Evolutionary conservation across 2,888 invertebrate genomes (phyloP).

Genomic region (Philaethria dido): DNA sequence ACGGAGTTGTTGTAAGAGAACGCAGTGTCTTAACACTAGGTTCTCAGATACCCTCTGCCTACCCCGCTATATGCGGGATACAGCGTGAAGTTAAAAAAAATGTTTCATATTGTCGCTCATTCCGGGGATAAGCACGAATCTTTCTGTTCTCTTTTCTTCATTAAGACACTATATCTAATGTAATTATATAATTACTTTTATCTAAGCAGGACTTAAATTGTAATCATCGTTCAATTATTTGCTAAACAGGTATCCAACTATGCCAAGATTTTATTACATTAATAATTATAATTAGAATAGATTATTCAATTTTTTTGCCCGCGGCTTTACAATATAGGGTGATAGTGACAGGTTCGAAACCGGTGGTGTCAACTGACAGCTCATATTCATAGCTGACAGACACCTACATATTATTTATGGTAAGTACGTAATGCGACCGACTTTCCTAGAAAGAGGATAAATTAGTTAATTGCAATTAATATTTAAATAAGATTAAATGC

Average conservation of each 20-base stretch:
- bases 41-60: no score
- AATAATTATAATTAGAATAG: constrained; percentile 4
- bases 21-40: no score
- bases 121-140: no score
- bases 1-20: no score
- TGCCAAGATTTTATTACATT: background rate
- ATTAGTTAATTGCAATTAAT: no score
- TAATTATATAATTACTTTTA: background rate
- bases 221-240: background rate
- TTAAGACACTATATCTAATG: no score
- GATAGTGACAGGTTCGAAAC: constrained; percentile 3
- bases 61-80: no score
- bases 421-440: background rate
- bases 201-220: background rate
- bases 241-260: background rate
- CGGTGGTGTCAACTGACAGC: constrained; percentile 4
- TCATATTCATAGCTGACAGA: constrained; percentile 2
- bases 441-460: background rate
- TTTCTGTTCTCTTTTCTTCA: no score
- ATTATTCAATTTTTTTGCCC: constrained; percentile 15
- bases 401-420: background rate
- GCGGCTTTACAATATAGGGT: background rate
- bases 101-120: no score
- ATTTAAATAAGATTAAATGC: no score
- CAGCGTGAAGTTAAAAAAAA: no score